Base-by-base conservation (phyloP, 2,113 vertebrate genomes). In the Proteles cristata region DNA sequence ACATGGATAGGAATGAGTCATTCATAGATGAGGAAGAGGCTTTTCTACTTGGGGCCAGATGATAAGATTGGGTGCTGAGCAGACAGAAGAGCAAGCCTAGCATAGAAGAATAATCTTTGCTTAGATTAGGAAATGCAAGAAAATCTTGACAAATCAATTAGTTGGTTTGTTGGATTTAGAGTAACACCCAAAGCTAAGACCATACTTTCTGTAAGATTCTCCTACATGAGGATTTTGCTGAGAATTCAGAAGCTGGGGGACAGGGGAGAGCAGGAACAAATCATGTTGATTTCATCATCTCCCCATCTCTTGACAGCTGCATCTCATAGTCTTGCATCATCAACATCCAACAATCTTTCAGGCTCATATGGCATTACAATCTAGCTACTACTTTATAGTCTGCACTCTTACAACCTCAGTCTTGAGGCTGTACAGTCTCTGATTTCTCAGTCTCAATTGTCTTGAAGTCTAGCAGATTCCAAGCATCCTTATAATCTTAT, bases 311-410 rank as follows among this genome's bases (percentile, higher is more conserved):
- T 50, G 35, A 84, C 0, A 31, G n/a, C 65, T 73, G 14, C 23
- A 21, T 73, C 9, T 53, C 25, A 63, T 2, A 15, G 26, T 48
- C 26, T 61, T 81, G 14, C 2, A 65, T 15, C 1, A 14, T 45
- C 19, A 61, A 48, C 7, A 79, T 87, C 2, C 5, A 69, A 21
- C 6, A 45, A 55, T 35, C 48, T 26, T 1, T 39, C 11, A 65
- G 4, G 33, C 16, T 76, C 16, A 43, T 0, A 28, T 2, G 6
- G 4, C 5, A 1, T 0, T n/a, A 33, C 11, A 25, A n/a, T 53
- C 4, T 7, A 53, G 45, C 11, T 21, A 58, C 1, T 14, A 4
- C 11, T 3, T 43, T 63, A 76, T 63, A 55, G 39, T 23, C 17
- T 48, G 3, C 12, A 90, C 0, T 12, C 17, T 79, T 25, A 92